These are phyloP conservation scores for Pissodes strobi DNA, from an alignment of 1,140 invertebrate genomes.

Conservation along the genomic window DNA sequence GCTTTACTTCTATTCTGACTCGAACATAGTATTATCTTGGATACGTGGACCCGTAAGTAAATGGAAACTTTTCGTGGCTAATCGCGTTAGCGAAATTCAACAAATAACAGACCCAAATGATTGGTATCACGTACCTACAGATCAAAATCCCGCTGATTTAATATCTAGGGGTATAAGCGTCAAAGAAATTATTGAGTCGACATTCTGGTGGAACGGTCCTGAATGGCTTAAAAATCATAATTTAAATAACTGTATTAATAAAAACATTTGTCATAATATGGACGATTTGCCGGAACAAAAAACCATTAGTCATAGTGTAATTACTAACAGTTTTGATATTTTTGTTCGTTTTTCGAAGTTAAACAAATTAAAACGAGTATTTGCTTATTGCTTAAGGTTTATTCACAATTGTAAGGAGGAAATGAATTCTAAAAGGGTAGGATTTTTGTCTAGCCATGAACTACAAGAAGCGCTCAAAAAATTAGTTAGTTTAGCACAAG, in stretches of 20 bases:
- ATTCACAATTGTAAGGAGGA: constrained; percentile 5
- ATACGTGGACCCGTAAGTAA: not conserved
- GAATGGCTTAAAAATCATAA: constrained; percentile 23
- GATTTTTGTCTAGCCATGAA: constrained; percentile 7
- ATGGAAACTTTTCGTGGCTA: constrained; percentile 37
- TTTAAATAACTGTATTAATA: constrained; percentile 3
- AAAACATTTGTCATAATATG: not conserved
- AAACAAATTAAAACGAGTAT: constrained; percentile 19
- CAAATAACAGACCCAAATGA: constrained; percentile 27
- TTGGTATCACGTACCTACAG: constrained; percentile 50
- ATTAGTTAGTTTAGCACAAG: constrained; percentile 14
- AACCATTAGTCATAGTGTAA: not conserved
- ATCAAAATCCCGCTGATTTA: constrained; percentile 52
- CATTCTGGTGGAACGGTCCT: constrained; percentile 54
- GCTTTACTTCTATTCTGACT: constrained; percentile 16
- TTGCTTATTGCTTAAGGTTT: constrained; percentile 18
- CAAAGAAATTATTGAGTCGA: constrained; percentile 34
- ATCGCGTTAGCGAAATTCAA: constrained; percentile 48
- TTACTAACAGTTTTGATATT: not conserved
- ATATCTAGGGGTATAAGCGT: constrained; percentile 47
- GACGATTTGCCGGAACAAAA: constrained; percentile 13
- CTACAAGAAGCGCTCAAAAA: constrained; percentile 4
- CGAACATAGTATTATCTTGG: constrained; percentile 27
- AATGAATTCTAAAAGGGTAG: not conserved
- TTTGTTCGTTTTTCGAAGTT: constrained; percentile 20